Conservation (phyloP, 2,113 vertebrate species). For the Poeciliopsis prolifica region DNA sequence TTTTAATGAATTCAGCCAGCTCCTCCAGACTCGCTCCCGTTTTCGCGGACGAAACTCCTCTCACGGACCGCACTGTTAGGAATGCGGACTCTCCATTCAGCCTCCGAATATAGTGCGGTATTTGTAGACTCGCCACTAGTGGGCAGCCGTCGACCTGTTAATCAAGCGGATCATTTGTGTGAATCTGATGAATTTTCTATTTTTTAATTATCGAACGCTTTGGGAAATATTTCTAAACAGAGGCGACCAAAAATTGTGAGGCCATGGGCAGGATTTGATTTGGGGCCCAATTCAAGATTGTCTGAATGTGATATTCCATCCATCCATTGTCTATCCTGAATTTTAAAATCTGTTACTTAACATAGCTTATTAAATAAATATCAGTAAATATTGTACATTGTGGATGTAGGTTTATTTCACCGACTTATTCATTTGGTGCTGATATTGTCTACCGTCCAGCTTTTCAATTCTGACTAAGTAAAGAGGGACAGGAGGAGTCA, state of each 20-base stretch:
- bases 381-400: too few species aligned
- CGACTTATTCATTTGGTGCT: too few species aligned
- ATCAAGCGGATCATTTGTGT: neutral
- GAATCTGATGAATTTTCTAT: neutral
- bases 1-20: constrained; percentile 11
- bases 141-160: constrained; percentile 1
- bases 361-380: too few species aligned
- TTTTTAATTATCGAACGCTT: neutral
- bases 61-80: neutral
- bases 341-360: too few species aligned
- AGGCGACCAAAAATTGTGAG: neutral
- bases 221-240: neutral
- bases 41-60: neutral
- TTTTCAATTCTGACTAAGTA: too few species aligned
- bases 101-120: neutral
- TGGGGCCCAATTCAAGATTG: neutral
- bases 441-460: too few species aligned
- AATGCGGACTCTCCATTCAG: constrained; percentile 25
- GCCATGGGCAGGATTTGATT: neutral
- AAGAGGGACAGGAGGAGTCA: too few species aligned
- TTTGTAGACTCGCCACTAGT: constrained; percentile 25
- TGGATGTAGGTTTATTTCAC: too few species aligned
- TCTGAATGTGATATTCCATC: too few species aligned
- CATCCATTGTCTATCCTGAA: too few species aligned
- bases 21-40: neutral